phyloP scores from a whole-genome alignment of 2,888 invertebrate species.

The Sericinus montela region DNA sequence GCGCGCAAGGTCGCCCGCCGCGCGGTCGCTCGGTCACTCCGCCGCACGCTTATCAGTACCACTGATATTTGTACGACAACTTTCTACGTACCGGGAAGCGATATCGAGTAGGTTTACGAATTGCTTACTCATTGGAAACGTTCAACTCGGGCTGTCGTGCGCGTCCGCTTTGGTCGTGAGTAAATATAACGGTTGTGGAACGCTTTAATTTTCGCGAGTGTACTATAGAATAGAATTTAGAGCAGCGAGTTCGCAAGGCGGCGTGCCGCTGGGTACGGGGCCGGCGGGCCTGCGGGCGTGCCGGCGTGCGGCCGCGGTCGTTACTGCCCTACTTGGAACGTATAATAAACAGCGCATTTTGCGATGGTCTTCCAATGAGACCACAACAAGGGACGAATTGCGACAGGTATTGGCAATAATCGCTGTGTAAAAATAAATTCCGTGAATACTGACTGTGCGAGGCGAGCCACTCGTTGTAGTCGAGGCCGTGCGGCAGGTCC shows the following conservation, averaged over 20 bases:
- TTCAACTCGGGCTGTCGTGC: background rate
- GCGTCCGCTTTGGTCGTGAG: background rate
- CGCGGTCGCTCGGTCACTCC: background rate
- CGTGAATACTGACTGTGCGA: constrained; percentile 88
- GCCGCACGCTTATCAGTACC: background rate
- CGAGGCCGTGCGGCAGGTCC: constrained; percentile 95
- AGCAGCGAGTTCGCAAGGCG: background rate
- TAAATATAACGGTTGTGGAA: background rate
- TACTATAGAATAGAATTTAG: background rate
- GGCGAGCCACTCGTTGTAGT: constrained; percentile 99
- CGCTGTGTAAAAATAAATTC: no score
- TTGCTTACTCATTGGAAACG: background rate
- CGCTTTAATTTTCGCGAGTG: background rate
- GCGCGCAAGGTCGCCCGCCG: background rate
- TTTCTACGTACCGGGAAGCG: background rate
- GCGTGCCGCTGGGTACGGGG: background rate
- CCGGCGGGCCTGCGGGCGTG: no score
- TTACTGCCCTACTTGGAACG: no score
- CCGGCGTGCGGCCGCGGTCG: background rate
- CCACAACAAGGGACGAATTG: no score
- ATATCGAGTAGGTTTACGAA: background rate
- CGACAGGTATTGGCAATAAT: no score
- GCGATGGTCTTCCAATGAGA: no score
- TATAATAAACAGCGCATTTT: no score
- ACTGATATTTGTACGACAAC: background rate